Evolutionary conservation across 2,113 vertebrate species (phyloP).

Genomic region (Lipophrys pholis): DNA sequence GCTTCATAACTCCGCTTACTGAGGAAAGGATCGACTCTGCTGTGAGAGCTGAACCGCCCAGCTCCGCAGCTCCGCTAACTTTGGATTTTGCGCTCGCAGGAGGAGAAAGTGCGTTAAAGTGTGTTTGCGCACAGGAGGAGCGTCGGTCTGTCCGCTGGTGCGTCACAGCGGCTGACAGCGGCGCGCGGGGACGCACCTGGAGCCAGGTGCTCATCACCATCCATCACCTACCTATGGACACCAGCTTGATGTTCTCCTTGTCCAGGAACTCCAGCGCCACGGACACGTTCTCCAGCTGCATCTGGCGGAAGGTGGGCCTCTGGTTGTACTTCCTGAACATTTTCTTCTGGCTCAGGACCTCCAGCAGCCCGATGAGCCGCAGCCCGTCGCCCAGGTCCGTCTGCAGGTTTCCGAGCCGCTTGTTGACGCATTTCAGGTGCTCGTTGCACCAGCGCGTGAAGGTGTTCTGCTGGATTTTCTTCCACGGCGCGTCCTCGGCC

Average conservation of each 20-base stretch:
- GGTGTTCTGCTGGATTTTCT: conserved; percentile 90
- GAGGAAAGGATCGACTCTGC: too few species aligned
- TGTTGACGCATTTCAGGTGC: conserved; percentile 89
- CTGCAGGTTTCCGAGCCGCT: conserved; percentile 87
- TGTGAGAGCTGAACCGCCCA: too few species aligned
- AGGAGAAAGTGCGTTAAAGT: too few species aligned
- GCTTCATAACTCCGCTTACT: too few species aligned
- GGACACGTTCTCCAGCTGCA: conserved; percentile 92
- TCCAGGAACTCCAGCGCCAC: conserved; percentile 91
- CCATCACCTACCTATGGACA: conserved; percentile 86
- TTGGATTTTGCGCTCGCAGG: too few species aligned
- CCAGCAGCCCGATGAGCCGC: conserved; percentile 88
- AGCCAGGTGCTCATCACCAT: conserved; percentile 19
- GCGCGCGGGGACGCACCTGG: too few species aligned
- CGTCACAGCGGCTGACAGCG: too few species aligned
- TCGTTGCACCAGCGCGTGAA: conserved; percentile 91
- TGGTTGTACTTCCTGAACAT: conserved; percentile 91
- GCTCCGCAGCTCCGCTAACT: too few species aligned
- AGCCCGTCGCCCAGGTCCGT: conserved; percentile 88
- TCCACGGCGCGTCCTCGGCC: conserved; percentile 90
- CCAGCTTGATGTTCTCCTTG: conserved; percentile 89
- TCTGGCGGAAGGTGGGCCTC: conserved; percentile 90
- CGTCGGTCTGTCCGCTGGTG: too few species aligned
- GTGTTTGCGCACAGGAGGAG: too few species aligned
- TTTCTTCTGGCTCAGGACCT: conserved; percentile 91